These are phyloP conservation scores for Centruroides sculpturatus DNA, from an alignment of 1,140 invertebrate genomes.

Conservation along the genomic window DNA sequence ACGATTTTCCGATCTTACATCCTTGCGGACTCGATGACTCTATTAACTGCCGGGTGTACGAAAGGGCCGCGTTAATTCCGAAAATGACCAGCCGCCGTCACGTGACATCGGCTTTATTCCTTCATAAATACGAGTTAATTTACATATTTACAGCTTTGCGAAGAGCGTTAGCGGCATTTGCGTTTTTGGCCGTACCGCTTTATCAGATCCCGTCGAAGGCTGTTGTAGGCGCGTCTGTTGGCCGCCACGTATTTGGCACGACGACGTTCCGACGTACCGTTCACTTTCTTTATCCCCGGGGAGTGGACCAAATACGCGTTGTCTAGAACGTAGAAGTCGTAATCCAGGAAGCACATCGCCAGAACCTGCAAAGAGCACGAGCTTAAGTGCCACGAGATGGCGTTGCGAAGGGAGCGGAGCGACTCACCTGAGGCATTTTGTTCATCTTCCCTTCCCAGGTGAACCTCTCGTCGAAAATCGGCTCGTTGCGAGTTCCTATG, in stretches of 20 bases:
- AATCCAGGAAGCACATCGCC: slow-evolving; percentile 58
- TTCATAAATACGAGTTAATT: too few relatives aligned
- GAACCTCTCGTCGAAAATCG: slow-evolving; percentile 58
- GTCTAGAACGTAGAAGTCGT: slow-evolving; percentile 55
- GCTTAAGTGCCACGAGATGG: not conserved
- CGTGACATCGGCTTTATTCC: too few relatives aligned
- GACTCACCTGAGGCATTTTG: slow-evolving; percentile 68
- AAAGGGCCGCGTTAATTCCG: too few relatives aligned
- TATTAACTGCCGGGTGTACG: too few relatives aligned
- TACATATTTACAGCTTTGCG: too few relatives aligned
- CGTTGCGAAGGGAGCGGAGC: not conserved
- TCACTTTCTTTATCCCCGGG: slow-evolving; percentile 45
- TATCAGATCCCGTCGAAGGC: slow-evolving; percentile 34
- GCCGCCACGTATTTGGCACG: slow-evolving; percentile 37
- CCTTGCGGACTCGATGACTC: too few relatives aligned
- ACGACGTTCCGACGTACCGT: slow-evolving; percentile 26
- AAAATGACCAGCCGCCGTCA: too few relatives aligned
- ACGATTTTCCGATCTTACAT: too few relatives aligned
- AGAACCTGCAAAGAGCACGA: slow-evolving; percentile 42
- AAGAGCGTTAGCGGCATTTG: too few relatives aligned
- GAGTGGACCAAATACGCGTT: slow-evolving; percentile 60
- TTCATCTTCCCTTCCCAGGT: slow-evolving; percentile 73
- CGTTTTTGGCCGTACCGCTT: slow-evolving; percentile 17
- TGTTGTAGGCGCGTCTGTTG: slow-evolving; percentile 46
- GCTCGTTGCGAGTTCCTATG: slow-evolving; percentile 60